These are phyloP conservation scores for Aptenodytes forsteri DNA, from an alignment of 2,113 vertebrate species.

Conservation along the genomic window DNA sequence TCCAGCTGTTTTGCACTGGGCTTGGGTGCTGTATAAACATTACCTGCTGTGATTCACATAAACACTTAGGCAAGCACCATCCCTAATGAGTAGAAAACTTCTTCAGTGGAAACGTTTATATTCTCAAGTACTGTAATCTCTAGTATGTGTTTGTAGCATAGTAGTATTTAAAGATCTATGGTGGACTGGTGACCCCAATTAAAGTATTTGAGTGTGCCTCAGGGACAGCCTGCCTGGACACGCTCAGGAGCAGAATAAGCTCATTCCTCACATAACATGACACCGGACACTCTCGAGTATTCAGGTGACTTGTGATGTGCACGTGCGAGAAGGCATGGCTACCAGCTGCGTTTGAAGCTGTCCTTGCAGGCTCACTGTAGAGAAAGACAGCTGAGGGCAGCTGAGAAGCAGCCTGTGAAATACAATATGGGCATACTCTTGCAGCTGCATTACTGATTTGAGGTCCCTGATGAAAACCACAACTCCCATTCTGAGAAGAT, in stretches of 20 bases:
- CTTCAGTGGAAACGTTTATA: neutral
- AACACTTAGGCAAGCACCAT: neutral
- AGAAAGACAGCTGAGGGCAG: neutral
- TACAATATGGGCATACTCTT: no score
- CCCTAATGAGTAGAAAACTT: neutral
- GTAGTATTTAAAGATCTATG: neutral
- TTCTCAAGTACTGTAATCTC: neutral
- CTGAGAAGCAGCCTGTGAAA: neutral
- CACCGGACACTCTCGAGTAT: neutral
- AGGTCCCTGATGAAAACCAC: neutral
- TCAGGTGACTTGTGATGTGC: neutral
- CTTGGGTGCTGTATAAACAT: conserved; percentile 10
- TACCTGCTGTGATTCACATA: neutral
- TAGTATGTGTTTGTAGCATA: neutral
- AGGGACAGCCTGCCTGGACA: neutral
- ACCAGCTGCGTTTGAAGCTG: neutral
- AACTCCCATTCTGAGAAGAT: neutral
- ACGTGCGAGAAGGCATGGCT: neutral
- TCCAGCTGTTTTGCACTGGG: neutral
- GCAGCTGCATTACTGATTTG: neutral
- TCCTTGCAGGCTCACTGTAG: neutral
- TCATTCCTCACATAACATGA: neutral
- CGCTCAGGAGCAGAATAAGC: neutral
- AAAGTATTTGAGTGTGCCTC: neutral
- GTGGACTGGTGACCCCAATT: neutral